Conservation (phyloP, 2,888 invertebrate genomes). For the Polydrusus tereticollis region DNA sequence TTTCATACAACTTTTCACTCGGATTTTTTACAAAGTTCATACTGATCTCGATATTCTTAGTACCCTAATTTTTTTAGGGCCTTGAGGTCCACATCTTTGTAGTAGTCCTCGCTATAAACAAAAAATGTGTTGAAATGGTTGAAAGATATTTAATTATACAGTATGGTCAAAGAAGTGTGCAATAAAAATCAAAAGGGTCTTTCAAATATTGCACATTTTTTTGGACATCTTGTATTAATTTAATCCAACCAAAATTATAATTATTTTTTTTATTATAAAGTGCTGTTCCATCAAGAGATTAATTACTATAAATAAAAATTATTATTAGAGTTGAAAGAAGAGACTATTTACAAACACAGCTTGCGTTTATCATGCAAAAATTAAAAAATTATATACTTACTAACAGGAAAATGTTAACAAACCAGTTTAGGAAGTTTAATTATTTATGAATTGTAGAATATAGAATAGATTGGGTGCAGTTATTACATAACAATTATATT, state of each 20-base stretch:
- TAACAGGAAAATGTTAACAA: background rate
- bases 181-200: too few species aligned
- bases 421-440: background rate
- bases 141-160: too few species aligned
- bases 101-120: constrained; percentile 86
- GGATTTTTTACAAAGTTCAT: background rate
- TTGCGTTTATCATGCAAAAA: constrained; percentile 5
- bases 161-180: too few species aligned
- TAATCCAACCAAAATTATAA: too few species aligned
- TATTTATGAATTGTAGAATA: background rate
- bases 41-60: constrained; percentile 58
- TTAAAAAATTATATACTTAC: constrained; percentile 1
- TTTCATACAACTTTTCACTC: background rate
- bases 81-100: constrained; percentile 91
- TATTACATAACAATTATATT: background rate
- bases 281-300: too few species aligned
- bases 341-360: background rate
- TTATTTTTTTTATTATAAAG: too few species aligned
- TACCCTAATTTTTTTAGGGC: constrained; percentile 86
- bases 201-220: too few species aligned
- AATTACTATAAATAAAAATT: too few species aligned
- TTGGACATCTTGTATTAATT: too few species aligned
- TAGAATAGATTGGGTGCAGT: background rate
- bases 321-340: too few species aligned
- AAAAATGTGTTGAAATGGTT: constrained; percentile 39